Evolutionary conservation across 2,888 invertebrate species (phyloP).

Genomic region (Drosophila ezoana): DNA sequence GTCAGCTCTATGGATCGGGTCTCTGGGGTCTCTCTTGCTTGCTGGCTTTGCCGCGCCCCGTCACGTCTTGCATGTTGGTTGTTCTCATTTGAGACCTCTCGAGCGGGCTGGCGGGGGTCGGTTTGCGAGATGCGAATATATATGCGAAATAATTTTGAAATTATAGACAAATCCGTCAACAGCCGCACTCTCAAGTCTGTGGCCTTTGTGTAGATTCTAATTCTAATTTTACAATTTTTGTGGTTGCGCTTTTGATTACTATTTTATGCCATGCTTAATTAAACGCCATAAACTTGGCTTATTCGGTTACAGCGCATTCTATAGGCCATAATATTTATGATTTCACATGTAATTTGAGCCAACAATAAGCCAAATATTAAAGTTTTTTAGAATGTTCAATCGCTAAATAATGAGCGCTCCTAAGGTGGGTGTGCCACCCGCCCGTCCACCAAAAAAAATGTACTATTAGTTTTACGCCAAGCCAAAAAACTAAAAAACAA

Average conservation of each 20-base stretch:
- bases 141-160: conserved; percentile 62
- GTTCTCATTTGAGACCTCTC: conserved; percentile 45
- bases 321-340: conserved; percentile 43
- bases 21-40: conserved; percentile 40
- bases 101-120: neutral
- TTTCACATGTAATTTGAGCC: conserved; percentile 23
- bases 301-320: conserved; percentile 35
- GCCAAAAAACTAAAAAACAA: conserved; percentile 8
- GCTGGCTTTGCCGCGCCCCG: conserved; percentile 57
- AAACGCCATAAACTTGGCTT: conserved; percentile 53
- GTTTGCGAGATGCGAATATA: conserved; percentile 23
- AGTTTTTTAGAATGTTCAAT: conserved; percentile 59
- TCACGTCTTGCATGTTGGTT: conserved; percentile 61
- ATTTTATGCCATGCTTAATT: conserved; percentile 57
- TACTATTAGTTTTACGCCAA: conserved; percentile 14
- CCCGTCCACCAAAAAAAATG: conserved; percentile 29
- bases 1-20: conserved; percentile 16
- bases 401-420: conserved; percentile 46
- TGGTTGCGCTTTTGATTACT: conserved; percentile 58
- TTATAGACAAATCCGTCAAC: conserved; percentile 44
- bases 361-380: conserved; percentile 35
- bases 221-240: conserved; percentile 54
- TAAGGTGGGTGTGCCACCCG: conserved; percentile 58
- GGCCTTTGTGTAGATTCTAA: conserved; percentile 54
- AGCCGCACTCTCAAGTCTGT: conserved; percentile 18